Conservation (phyloP, 2,888 invertebrate genomes). For the Amaurobius ferox region DNA sequence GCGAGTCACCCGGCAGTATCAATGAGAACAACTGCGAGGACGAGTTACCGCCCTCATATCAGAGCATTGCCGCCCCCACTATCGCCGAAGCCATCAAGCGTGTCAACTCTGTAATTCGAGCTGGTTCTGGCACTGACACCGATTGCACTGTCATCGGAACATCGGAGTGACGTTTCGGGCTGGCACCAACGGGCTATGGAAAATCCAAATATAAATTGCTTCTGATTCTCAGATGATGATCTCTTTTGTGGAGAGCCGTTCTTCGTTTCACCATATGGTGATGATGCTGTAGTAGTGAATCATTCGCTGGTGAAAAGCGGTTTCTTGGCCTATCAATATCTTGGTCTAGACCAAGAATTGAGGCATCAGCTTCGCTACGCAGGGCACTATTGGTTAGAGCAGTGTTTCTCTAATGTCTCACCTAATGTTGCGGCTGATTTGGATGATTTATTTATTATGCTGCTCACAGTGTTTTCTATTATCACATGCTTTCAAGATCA, state of each 20-base stretch:
- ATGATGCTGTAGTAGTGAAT: conserved; percentile 69
- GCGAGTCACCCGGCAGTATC: conserved; percentile 59
- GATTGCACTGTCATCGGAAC: conserved; percentile 65
- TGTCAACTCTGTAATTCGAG: conserved; percentile 53
- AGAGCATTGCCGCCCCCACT: conserved; percentile 52
- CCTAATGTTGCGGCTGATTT: conserved; percentile 62
- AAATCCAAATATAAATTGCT: conserved; percentile 42
- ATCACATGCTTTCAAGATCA: conserved; percentile 40
- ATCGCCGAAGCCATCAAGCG: conserved; percentile 60
- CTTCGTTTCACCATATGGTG: conserved; percentile 48
- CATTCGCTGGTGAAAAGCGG: conserved; percentile 68
- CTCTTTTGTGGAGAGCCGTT: conserved; percentile 56
- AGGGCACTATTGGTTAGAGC: conserved; percentile 71
- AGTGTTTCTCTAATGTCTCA: conserved; percentile 70
- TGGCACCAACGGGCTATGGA: conserved; percentile 8
- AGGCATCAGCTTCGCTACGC: conserved; percentile 63
- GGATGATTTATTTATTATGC: conserved; percentile 41
- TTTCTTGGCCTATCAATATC: conserved; percentile 63
- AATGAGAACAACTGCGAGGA: conserved; percentile 33
- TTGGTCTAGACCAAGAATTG: conserved; percentile 63
- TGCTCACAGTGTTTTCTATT: conserved; percentile 40
- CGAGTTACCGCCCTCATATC: conserved; percentile 53
- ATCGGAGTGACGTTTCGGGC: conserved; percentile 64
- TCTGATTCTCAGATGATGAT: conserved; percentile 59
- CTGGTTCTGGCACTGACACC: conserved; percentile 61